These are phyloP conservation scores for Lasioglossum malachurum DNA, from an alignment of 2,888 invertebrate genomes.

Conservation along the genomic window DNA sequence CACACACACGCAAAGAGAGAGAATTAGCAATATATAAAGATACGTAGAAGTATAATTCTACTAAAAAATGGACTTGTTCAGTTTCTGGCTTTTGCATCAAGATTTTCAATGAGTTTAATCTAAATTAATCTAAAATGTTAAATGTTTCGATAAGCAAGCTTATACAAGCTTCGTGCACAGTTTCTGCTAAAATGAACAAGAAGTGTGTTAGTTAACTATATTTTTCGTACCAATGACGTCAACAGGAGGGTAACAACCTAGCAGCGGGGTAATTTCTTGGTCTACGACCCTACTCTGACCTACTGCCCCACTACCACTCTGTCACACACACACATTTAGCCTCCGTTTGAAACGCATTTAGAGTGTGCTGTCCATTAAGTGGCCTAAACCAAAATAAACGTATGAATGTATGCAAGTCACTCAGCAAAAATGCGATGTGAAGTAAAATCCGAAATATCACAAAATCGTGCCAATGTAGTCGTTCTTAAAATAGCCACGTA, in stretches of 20 bases:
- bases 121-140: not conserved
- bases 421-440: not conserved
- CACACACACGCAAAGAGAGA: too few relatives aligned
- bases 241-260: not conserved
- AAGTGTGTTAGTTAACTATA: slow-evolving; percentile 1
- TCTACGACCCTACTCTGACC: slow-evolving; percentile 10
- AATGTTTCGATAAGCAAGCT: not conserved
- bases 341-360: not conserved
- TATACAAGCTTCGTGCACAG: not conserved
- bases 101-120: too few relatives aligned
- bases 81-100: not conserved
- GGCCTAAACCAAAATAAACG: not conserved
- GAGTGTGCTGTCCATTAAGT: not conserved
- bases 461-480: not conserved
- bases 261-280: slow-evolving; percentile 16
- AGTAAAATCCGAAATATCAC: not conserved
- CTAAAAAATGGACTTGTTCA: not conserved
- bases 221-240: slow-evolving; percentile 2
- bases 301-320: not conserved
- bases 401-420: not conserved
- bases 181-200: not conserved
- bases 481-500: not conserved
- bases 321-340: not conserved
- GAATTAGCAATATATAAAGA: not conserved
- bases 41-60: not conserved